phyloP scores from a whole-genome alignment of 2,888 invertebrate species.

The Sphaerophoria rueppellii region DNA sequence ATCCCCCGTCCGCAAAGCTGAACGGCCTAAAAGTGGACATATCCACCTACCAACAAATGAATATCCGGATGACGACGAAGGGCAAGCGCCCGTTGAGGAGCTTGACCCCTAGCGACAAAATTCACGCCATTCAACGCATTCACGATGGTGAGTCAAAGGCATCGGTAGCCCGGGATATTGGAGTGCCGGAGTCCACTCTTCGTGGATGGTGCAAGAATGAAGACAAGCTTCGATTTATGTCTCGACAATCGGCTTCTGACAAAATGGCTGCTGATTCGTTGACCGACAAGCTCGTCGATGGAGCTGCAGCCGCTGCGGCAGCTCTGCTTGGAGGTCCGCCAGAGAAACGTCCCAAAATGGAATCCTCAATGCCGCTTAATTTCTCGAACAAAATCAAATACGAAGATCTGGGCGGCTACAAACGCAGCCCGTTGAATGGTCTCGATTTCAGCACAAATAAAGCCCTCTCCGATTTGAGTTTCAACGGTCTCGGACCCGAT shows the following conservation, averaged over 20 bases:
- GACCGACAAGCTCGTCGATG: conserved; percentile 78
- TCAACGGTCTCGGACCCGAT: conserved; percentile 80
- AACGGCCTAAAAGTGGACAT: conserved; percentile 82
- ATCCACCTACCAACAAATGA: conserved; percentile 81
- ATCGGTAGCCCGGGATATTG: conserved; percentile 92
- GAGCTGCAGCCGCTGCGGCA: conserved; percentile 76
- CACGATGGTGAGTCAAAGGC: conserved; percentile 94
- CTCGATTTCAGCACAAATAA: conserved; percentile 81
- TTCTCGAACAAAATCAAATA: conserved; percentile 82
- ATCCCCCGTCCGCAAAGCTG: conserved; percentile 76
- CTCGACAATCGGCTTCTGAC: conserved; percentile 88
- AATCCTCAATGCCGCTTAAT: conserved; percentile 80
- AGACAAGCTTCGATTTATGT: conserved; percentile 88
- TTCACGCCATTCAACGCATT: conserved; percentile 91
- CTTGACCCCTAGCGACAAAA: conserved; percentile 90
- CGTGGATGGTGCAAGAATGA: conserved; percentile 95
- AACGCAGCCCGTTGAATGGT: conserved; percentile 79
- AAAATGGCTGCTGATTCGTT: conserved; percentile 82
- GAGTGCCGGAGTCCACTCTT: conserved; percentile 92
- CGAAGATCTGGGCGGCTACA: conserved; percentile 80
- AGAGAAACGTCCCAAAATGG: conserved; percentile 81
- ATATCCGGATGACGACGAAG: conserved; percentile 86
- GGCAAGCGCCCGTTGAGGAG: conserved; percentile 91
- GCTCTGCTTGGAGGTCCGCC: conserved; percentile 78
- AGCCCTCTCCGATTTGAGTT: conserved; percentile 78